phyloP scores from a whole-genome alignment of 2,888 invertebrate species.

The Parnassius glacialis region DNA sequence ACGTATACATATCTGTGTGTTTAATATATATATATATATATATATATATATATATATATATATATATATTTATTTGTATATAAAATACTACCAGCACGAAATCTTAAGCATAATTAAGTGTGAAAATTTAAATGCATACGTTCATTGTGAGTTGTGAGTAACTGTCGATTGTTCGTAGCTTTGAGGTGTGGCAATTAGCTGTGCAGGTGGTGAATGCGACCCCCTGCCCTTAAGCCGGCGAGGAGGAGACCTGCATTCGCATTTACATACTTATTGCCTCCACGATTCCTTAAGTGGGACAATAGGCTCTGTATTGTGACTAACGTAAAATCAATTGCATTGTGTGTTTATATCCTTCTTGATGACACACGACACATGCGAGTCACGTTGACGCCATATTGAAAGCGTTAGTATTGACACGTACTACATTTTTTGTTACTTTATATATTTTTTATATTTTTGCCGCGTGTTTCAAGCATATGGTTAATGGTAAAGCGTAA shows the following conservation, averaged over 20 bases:
- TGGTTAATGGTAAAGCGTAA: slow-evolving; percentile 38
- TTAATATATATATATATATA: too few species aligned
- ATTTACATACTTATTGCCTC: slow-evolving; percentile 63
- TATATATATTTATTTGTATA: background rate
- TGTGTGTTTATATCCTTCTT: slow-evolving; percentile 30
- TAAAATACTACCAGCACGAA: background rate
- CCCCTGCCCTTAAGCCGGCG: slow-evolving; percentile 57
- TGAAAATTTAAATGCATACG: slow-evolving; percentile 43
- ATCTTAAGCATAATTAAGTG: slow-evolving; percentile 12
- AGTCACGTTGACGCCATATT: slow-evolving; percentile 42
- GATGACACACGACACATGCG: slow-evolving; percentile 39
- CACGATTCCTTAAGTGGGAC: slow-evolving; percentile 52
- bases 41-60: too few species aligned
- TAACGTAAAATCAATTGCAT: slow-evolving; percentile 43
- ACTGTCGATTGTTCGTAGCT: slow-evolving; percentile 56
- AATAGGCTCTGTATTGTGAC: slow-evolving; percentile 41
- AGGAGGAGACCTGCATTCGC: slow-evolving; percentile 42
- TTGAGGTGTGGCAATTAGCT: slow-evolving; percentile 73
- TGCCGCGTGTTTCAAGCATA: slow-evolving; percentile 42
- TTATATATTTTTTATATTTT: slow-evolving; percentile 30
- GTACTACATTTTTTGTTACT: slow-evolving; percentile 35
- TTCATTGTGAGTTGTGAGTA: slow-evolving; percentile 56
- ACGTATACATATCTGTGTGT: too few species aligned
- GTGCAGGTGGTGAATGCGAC: slow-evolving; percentile 73
- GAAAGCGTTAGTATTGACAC: slow-evolving; percentile 38